Evolutionary conservation across 1,140 invertebrate genomes (phyloP), one percentile per base, ranked within the genome.

Genomic region (Drosophila virilis): DNA sequence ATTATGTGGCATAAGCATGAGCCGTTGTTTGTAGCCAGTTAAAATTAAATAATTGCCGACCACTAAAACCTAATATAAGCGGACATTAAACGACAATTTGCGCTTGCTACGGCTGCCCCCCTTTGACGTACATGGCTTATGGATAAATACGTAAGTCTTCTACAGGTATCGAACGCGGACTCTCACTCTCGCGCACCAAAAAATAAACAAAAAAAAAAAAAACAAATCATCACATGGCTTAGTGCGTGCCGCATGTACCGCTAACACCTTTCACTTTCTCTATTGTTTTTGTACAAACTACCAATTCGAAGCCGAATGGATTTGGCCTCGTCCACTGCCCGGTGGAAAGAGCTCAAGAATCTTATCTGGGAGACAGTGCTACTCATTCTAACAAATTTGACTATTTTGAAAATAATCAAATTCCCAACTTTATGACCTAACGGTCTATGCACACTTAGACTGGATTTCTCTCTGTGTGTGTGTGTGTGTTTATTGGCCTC

Each of bases 211-310:
- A 28, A 28, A 13, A 28, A 28, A 28, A 28, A 13, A 42, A 42
- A 42, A 42, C 12, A 42, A 42, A 6, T 28, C 48, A 10, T 50
- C 22, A 12, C 22, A 15, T 48, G 22, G 22, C 22, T 51, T 17
- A 8, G 10, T 57, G 38, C 54, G 54, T 43, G 54, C 46, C 42
- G 42, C 45, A 74, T 72, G 22, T 67, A 67, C 68, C 74, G 76
- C 68, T 78, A 64, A 65, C 32, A 67, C 69, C 77, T 79, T 79
- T 79, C 77, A 79, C 77, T 79, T 79, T 79, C 69, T 60, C 69
- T 61, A 62, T 74, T 72, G 68, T 61, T 42, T 42, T 54, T 22
- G 70, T 17, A 12, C 10, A 22, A 32, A 50, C 42, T 57, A 12
- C 10, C 15, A 33, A 45, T 48, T 57, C 48, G 62, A 74, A 46